Evolutionary conservation across 1,140 invertebrate species (phyloP).

Genomic region (Diuraphis noxia): DNA sequence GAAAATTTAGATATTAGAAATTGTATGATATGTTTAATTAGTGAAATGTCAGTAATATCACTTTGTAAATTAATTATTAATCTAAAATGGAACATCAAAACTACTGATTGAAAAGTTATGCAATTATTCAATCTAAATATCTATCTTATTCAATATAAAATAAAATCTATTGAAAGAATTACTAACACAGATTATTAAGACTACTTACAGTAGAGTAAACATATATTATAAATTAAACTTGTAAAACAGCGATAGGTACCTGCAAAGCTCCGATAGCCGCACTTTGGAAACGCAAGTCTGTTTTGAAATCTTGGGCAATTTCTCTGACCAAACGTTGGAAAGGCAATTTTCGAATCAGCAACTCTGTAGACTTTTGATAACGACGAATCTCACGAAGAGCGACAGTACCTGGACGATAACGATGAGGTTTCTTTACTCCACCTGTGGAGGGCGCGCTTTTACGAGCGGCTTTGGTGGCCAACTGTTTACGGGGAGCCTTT

Average conservation of each 20-base stretch:
- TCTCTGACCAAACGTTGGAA: slow-evolving; percentile 84
- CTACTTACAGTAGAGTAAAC: background rate
- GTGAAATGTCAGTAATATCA: background rate
- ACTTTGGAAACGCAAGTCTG: slow-evolving; percentile 69
- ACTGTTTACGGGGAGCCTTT: slow-evolving; percentile 76
- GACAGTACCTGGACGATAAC: slow-evolving; percentile 68
- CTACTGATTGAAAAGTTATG: background rate
- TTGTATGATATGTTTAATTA: background rate
- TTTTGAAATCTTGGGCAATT: slow-evolving; percentile 82
- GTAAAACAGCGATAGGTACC: background rate
- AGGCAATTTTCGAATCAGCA: slow-evolving; percentile 81
- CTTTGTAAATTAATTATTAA: background rate
- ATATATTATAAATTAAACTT: background rate
- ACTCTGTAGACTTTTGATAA: slow-evolving; percentile 79
- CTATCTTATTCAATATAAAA: no score
- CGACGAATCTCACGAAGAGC: slow-evolving; percentile 70
- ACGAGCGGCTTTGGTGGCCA: slow-evolving; percentile 78
- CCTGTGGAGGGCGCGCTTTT: slow-evolving; percentile 84
- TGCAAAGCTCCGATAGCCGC: slow-evolving; percentile 65
- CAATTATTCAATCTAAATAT: background rate
- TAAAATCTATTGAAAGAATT: background rate
- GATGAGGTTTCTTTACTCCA: slow-evolving; percentile 61
- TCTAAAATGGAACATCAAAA: background rate
- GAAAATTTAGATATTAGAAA: background rate
- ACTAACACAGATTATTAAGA: background rate